Evolutionary conservation across 2,888 invertebrate species (phyloP), one percentile per base, ranked within the genome.

Genomic region (Yponomeuta sedellus): DNA sequence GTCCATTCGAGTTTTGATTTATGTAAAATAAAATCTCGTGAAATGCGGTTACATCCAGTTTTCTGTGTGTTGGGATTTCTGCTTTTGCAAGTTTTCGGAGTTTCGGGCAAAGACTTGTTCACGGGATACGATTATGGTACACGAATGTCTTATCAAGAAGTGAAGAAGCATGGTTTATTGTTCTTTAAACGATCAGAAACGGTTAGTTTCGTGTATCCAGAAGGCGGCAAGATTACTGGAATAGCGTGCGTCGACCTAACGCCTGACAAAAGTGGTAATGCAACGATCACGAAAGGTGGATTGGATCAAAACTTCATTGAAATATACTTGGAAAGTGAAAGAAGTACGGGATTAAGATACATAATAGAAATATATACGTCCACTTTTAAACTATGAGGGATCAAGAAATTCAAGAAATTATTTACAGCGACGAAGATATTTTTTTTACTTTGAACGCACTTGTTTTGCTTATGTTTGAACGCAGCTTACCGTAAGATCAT

Each of bases 131-230:
- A 78, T 61, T 82, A 80, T 67, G 77, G 78, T 20, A 73, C 75
- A 1, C 74, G 81, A 12, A 82, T 81, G 81, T 76, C 81, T 0
- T 81, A 80, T 34, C 69, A 19, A 10, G 75, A 81, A 72, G 77
- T 82, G 58, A 81, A 82, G 66, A 80, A 79, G 66, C 76, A 77
- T 16, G 81, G 80, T 4, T 65, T 82, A 3, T 44, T 79, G 12
- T 81, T 81, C 69, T 77, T 80, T 58, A 77, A 71, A 68, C 69
- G 81, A 52, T 68, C 74, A n/a, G 72, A 71, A 67, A 70, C 68
- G 3, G 66, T 78, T 10, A 57, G 67, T 0, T 75, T 80, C 28
- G 52, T 67, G 0, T 82, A 81, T 71, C 81, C 82, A 5, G 20
- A 61, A n/a, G 74, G 77, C 16, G 79, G 78, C 0, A 73, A 70